Conservation (phyloP, 1,140 invertebrate species). For the Colletes gigas region DNA sequence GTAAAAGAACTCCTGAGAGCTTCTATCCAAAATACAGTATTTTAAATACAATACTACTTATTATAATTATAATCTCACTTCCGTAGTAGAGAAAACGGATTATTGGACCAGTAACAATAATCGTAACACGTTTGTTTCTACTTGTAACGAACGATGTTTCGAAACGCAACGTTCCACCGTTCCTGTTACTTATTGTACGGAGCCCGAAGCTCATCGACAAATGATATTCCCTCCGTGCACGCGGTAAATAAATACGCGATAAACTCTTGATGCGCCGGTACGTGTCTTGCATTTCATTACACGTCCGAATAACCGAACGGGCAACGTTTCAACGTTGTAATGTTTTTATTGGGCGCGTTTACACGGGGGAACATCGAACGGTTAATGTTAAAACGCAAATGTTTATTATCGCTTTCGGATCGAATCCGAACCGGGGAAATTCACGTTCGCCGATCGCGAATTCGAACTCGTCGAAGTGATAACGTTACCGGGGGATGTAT, state of each 20-base stretch:
- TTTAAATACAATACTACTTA: no score
- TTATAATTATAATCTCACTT: no score
- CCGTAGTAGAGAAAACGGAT: no score
- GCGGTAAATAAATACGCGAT: constrained; percentile 16
- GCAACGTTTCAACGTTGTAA: background rate
- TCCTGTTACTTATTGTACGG: no score
- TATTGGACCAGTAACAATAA: no score
- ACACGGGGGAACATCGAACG: background rate
- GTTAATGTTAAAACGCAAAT: constrained; percentile 30
- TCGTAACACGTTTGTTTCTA: no score
- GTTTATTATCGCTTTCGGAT: constrained; percentile 29
- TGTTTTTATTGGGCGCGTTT: constrained; percentile 16
- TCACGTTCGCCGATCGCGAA: constrained; percentile 30
- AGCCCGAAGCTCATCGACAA: background rate
- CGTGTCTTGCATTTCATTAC: constrained; percentile 33
- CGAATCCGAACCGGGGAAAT: constrained; percentile 4
- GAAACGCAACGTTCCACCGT: no score
- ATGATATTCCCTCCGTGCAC: constrained; percentile 1
- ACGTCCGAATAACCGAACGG: background rate
- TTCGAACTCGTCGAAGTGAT: constrained; percentile 1
- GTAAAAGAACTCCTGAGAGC: no score
- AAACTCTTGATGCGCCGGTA: constrained; percentile 2
- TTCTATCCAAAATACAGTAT: no score
- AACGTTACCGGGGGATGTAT: background rate
- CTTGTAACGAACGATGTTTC: no score